phyloP scores from a whole-genome alignment of 2,113 vertebrate species.

The Pterocles burchelli region DNA sequence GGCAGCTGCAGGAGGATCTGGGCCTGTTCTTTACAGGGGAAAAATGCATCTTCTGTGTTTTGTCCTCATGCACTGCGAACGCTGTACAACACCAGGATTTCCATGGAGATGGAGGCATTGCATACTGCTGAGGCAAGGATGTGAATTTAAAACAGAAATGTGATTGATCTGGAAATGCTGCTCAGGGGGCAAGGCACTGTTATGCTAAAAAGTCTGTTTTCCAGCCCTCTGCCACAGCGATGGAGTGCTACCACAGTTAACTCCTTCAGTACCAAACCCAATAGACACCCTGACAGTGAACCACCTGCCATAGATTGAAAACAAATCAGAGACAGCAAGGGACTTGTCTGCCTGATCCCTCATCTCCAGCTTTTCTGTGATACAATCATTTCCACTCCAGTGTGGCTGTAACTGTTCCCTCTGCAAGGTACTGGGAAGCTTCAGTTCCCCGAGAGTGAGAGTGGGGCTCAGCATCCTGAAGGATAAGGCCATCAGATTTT shows the following conservation, averaged over 20 bases:
- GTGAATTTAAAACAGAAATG: conserved; percentile 59
- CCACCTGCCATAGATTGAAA: background rate
- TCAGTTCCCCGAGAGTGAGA: background rate
- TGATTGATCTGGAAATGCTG: background rate
- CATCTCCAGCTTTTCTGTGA: background rate
- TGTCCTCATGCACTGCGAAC: background rate
- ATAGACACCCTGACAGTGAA: background rate
- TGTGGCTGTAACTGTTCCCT: background rate
- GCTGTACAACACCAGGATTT: conserved; percentile 42
- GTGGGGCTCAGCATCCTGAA: background rate
- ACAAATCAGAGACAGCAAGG: background rate
- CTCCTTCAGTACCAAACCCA: background rate
- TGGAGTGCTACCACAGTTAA: background rate
- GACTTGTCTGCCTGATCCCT: background rate
- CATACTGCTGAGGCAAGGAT: conserved; percentile 34
- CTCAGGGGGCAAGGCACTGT: background rate
- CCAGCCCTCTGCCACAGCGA: background rate
- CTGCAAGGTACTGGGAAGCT: background rate
- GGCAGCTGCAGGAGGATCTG: conserved; percentile 17
- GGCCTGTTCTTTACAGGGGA: background rate
- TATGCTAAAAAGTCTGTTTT: background rate
- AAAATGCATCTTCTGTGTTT: background rate
- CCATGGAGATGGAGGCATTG: conserved; percentile 58
- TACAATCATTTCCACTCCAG: background rate
- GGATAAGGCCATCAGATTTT: background rate